These are phyloP conservation scores for Callocephalon fimbriatum DNA, from an alignment of 2,113 vertebrate genomes.

Conservation along the genomic window DNA sequence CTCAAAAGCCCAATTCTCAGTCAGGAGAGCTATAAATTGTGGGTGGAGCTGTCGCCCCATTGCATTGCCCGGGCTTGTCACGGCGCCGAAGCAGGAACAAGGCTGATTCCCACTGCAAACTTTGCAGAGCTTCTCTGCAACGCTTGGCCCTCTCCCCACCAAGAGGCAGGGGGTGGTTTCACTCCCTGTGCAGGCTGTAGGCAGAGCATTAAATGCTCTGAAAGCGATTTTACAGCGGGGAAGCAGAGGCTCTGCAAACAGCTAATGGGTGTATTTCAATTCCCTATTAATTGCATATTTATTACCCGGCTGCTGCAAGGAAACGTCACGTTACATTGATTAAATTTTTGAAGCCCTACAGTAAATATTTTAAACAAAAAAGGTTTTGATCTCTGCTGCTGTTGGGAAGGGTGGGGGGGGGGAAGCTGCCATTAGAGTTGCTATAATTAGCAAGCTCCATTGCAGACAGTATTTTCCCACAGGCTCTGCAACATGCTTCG, in stretches of 20 bases:
- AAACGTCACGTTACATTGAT: constrained; percentile 61
- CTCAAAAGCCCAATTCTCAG: neutral
- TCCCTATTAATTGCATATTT: constrained; percentile 66
- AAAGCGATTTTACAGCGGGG: neutral
- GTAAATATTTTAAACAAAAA: constrained; percentile 74
- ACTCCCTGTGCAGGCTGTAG: neutral
- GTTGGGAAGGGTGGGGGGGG: constrained; percentile 47
- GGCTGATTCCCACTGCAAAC: neutral
- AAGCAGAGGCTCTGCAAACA: constrained; percentile 61
- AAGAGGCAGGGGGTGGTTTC: neutral
- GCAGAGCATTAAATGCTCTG: constrained; percentile 39
- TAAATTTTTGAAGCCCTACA: constrained; percentile 56
- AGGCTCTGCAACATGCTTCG: constrained; percentile 32
- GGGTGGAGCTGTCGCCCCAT: neutral
- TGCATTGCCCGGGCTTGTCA: rapidly evolving
- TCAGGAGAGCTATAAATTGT: rapidly evolving
- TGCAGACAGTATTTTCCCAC: constrained; percentile 60
- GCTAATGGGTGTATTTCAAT: constrained; percentile 70
- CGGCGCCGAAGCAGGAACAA: rapidly evolving
- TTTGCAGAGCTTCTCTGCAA: neutral
- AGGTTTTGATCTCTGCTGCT: constrained; percentile 72
- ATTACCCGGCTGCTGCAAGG: constrained; percentile 57
- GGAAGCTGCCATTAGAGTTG: constrained; percentile 58
- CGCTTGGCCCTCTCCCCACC: rapidly evolving
- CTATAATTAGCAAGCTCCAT: constrained; percentile 65